phyloP scores from a whole-genome alignment of 1,140 invertebrate species.

The Drosophila kanapiae region DNA sequence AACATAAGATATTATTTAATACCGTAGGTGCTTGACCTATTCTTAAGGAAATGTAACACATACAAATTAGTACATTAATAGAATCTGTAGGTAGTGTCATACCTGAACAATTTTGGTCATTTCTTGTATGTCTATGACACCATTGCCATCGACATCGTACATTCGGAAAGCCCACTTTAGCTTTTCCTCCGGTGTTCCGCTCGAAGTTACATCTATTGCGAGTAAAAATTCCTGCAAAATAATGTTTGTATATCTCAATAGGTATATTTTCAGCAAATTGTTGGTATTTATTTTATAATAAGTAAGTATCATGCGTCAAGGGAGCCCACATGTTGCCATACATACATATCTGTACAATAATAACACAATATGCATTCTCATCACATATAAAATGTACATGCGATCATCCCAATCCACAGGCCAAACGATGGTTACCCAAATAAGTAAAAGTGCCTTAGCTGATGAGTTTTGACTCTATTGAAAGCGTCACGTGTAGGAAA shows the following conservation, averaged over 20 bases:
- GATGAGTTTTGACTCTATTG: constrained; percentile 1
- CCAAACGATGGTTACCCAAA: constrained; percentile 19
- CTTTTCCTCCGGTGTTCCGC: constrained; percentile 98
- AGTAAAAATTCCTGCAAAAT: constrained; percentile 95
- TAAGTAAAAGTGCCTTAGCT: constrained; percentile 13
- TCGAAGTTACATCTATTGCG: constrained; percentile 99
- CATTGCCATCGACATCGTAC: constrained; percentile 99
- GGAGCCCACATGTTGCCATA: constrained; percentile 13
- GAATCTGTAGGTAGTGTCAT: not conserved
- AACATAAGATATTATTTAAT: constrained; percentile 49
- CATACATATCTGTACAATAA: constrained; percentile 36
- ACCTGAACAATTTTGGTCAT: constrained; percentile 98
- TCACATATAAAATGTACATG: constrained; percentile 39
- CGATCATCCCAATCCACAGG: constrained; percentile 10
- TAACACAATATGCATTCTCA: constrained; percentile 40
- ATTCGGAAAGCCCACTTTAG: constrained; percentile 99
- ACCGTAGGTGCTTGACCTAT: not conserved
- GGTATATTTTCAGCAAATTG: not conserved
- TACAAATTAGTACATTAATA: too few relatives aligned
- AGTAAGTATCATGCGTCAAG: constrained; percentile 27
- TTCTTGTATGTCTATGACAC: constrained; percentile 98
- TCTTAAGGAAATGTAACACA: not conserved
- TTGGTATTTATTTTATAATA: constrained; percentile 7
- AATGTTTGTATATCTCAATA: not conserved
- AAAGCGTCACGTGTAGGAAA: not conserved